Conservation (phyloP, 2,797 vertebrate genomes). For the Spinus pinus region DNA sequence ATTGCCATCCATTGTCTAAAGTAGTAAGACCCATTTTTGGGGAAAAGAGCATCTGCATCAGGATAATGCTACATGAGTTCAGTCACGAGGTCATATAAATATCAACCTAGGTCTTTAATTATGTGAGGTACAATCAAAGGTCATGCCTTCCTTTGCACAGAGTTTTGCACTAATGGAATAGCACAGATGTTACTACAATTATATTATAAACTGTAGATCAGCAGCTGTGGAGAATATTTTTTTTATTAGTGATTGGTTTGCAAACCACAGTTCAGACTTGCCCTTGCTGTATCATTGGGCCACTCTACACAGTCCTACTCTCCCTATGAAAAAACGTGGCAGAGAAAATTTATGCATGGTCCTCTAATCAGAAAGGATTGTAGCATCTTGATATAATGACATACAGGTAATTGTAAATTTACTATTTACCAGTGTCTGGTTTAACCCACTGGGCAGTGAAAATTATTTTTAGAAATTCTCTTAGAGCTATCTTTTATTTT, state of each 20-base stretch:
- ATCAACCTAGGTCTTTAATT: neutral
- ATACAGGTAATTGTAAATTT: neutral
- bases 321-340: neutral
- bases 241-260: neutral
- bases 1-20: neutral
- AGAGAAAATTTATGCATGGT: neutral
- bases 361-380: neutral
- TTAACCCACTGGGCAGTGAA: neutral
- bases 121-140: neutral
- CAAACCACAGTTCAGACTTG: neutral
- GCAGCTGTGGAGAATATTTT: neutral
- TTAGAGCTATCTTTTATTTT: neutral
- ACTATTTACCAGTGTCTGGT: neutral
- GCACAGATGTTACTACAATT: neutral
- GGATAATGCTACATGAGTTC: neutral
- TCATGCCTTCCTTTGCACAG: neutral
- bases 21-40: neutral
- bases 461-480: neutral
- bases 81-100: neutral
- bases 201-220: neutral
- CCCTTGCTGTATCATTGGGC: neutral
- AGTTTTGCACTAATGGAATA: neutral
- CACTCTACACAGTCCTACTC: neutral
- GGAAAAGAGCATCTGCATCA: neutral
- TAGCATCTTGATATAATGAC: neutral